Evolutionary conservation across 2,113 vertebrate genomes (phyloP), one percentile per base, ranked within the genome.

Genomic region (Bubo scandiacus): DNA sequence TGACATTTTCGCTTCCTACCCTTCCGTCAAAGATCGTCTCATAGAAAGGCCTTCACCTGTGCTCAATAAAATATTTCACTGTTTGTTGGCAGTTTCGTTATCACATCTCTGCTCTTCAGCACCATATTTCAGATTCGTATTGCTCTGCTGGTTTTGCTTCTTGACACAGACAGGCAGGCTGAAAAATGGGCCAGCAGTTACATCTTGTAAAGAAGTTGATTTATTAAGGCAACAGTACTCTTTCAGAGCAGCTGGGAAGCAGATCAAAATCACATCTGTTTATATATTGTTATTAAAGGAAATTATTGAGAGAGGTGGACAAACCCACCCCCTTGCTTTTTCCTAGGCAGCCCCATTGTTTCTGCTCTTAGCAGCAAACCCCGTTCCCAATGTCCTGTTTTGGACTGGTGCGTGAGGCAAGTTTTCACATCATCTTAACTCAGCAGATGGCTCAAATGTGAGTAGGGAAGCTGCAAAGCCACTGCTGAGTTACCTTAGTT

Each of bases 91-190:
- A 45, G 81, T 87, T 97, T 88, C 9, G 38, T 93, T 94, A 97
- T 92, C 85, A 91, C 84, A 92, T 79, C 90, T 93, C 75, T 88
- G 74, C 92, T 97, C 68, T 89, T 77, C 79, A 58, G 51, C n/a
- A 86, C 84, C 43, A 9, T 94, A 96, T 97, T 96, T 97, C 94
- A 96, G 77, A 86, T 61, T 82, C 1, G 2, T 63, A 63, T 49
- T 75, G 71, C 95, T 95, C 87, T 80, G 30, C 83, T 91, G 86
- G 61, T 90, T 92, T 92, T 97, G 84, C 79, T 95, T 91, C 71
- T 86, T 91, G 90, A 94, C 90, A 92, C n/a, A 43, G 73, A 91
- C 68, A 96, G 95, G 75, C 54, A 86, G 68, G 84, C 36, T 88
- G 73, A 97, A 96, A 95, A 97, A 96, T 57, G 55, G 78, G 45